Evolutionary conservation across 2,113 vertebrate species (phyloP).

Genomic region (Isurus oxyrinchus): DNA sequence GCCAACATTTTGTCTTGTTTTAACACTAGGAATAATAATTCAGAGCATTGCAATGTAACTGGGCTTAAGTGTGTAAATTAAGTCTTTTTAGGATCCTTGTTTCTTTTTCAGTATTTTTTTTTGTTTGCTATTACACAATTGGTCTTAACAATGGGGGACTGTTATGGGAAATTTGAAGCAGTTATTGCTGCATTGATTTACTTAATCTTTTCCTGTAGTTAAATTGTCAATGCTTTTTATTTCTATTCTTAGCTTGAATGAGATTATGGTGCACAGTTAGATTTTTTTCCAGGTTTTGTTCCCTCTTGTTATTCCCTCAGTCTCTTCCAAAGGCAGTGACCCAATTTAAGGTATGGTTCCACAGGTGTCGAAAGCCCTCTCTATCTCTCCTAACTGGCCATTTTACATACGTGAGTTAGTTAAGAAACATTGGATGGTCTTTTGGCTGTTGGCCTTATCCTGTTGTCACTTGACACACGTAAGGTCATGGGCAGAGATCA

Average conservation of each 20-base stretch:
- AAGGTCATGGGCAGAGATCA: neutral
- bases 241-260: neutral
- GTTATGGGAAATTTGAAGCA: neutral
- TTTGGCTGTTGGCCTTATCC: neutral
- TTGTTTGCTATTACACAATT: neutral
- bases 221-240: neutral
- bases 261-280: neutral
- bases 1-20: neutral
- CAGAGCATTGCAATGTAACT: neutral
- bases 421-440: neutral
- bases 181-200: neutral
- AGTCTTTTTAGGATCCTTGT: neutral
- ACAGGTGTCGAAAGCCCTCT: neutral
- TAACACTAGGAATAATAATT: neutral
- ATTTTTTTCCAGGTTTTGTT: neutral
- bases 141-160: neutral
- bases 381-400: neutral
- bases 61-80: neutral
- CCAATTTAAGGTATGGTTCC: neutral
- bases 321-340: neutral
- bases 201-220: neutral
- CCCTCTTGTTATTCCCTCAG: neutral
- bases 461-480: neutral
- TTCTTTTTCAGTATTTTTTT: neutral
- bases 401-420: neutral